Conservation (phyloP, 2,797 vertebrate species). For the Orestias chungarensis region DNA sequence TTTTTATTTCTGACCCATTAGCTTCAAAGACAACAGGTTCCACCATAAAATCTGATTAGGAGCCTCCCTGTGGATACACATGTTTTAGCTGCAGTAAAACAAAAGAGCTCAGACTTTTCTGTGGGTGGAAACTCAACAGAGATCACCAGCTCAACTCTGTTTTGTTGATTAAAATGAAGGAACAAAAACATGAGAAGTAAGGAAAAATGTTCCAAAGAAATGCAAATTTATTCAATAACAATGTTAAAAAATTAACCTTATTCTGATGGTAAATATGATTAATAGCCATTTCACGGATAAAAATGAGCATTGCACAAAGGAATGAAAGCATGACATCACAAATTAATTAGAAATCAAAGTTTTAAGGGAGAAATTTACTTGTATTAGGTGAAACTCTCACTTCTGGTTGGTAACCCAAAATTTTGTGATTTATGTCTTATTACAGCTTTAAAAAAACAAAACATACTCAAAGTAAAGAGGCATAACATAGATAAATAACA, state of each 20-base stretch:
- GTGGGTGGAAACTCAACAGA: constrained; percentile 10
- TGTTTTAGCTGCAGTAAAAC: constrained; percentile 36
- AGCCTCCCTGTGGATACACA: constrained; percentile 17
- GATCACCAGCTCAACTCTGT: constrained; percentile 3
- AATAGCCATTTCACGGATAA: background rate
- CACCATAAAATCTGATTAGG: constrained; percentile 2
- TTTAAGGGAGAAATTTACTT: background rate
- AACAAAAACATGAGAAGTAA: background rate
- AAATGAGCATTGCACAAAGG: background rate
- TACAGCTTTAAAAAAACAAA: too few relatives aligned
- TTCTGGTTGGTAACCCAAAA: too few relatives aligned
- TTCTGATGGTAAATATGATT: background rate
- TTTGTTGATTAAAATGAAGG: background rate
- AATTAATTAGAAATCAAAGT: background rate
- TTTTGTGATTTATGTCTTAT: too few relatives aligned
- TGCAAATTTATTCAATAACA: background rate
- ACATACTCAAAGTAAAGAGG: too few relatives aligned
- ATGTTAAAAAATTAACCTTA: background rate
- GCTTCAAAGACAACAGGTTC: constrained; percentile 20
- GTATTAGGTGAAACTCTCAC: too few relatives aligned
- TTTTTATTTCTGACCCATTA: constrained; percentile 9
- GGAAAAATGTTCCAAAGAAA: background rate
- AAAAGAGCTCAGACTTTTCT: constrained; percentile 20
- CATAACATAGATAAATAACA: too few relatives aligned
- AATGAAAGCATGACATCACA: background rate